Base-by-base conservation (phyloP, 2,888 invertebrate genomes). In the Acronicta leporina region DNA sequence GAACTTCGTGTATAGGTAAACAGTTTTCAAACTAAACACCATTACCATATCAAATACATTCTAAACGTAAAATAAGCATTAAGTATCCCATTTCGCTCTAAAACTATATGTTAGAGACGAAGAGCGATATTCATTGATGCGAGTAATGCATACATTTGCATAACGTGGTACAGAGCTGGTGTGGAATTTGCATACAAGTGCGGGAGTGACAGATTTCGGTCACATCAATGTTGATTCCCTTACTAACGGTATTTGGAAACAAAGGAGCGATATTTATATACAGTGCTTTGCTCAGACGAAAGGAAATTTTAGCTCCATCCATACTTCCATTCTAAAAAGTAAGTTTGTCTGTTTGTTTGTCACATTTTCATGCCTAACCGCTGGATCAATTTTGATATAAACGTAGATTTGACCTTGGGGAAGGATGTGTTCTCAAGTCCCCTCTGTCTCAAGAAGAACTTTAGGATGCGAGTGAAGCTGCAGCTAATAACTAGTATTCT, bases 111-210 rank as follows among this genome's bases (percentile, higher is more conserved):
- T 50, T 46, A 62, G 73, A 80, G 51, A 63, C 52, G 63, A 54
- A 68, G 54, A 63, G 61, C 57, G 55, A 71, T 65, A 75, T 59
- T 67, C 65, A 72, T 73, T 69, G 70, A 69, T 69, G 74, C 72
- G 66, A 63, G 70, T 78, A 72, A 73, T 79, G 66, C 64, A 75
- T 73, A 51, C 59, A 79, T 82, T 81, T 80, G 74, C 80, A 82
- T 82, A 74, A 53, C 56, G 58, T 64, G 44, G 67, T 62, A 60
- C 50, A 33, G 57, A 58, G 63, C 60, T 52, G 48, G 46, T 65
- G 52, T 60, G 53, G 50, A 54, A 83, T 87, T 86, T 84, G 81
- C 85, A 86, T 83, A 80, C 75, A 77, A 80, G 68, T 74, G 75
- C 71, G 62, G 71, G 53, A 75, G 66, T 83, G 82, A 82, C 83